Evolutionary conservation across 2,888 invertebrate species (phyloP), one percentile per base, ranked within the genome.

Genomic region (Plagiodera versicolora): DNA sequence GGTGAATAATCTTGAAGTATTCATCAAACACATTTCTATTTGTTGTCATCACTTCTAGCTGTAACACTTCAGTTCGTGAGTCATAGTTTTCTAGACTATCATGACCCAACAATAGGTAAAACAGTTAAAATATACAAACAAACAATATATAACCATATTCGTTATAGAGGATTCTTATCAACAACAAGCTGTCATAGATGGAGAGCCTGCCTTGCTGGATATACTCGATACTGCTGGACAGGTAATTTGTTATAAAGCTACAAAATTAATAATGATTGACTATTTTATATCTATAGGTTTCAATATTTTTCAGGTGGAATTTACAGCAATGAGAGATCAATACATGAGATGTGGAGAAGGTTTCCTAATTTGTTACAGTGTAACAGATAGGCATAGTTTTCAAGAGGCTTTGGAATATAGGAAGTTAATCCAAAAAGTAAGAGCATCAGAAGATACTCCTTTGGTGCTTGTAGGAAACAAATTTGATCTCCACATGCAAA

Each of bases 271-370:
- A n/a, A n/a, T n/a, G n/a, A n/a, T n/a, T n/a, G n/a, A n/a, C 24
- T 24, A 24, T 5, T 6, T 14, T 39, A 16, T 45, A 48, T 24
- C 28, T 48, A 9, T 24, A 2, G 18, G n/a, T 9, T 1, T 10
- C 2, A 6, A 3, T 19, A 48, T 58, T 24, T 63, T 66, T 72
- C 75, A 91, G 91, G 92, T 94, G 72, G 95, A 95, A 81, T 95
- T 94, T 78, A 95, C 94, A 60, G 94, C 94, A 2, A 95, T 95
- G 95, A 84, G 94, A 57, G 95, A 95, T 79, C 95, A 95, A 80
- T 95, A 95, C 77, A 95, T 95, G 95, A 84, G 94, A 49, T 93
- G 94, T 67, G 95, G 95, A 0, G 95, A 95, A 76, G 95, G 95
- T 58, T 95, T 95, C 77, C 89, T 95, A 74, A 89, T 95, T 60